Base-by-base conservation (phyloP, 2,113 vertebrate genomes). In the Callipepla californica region DNA sequence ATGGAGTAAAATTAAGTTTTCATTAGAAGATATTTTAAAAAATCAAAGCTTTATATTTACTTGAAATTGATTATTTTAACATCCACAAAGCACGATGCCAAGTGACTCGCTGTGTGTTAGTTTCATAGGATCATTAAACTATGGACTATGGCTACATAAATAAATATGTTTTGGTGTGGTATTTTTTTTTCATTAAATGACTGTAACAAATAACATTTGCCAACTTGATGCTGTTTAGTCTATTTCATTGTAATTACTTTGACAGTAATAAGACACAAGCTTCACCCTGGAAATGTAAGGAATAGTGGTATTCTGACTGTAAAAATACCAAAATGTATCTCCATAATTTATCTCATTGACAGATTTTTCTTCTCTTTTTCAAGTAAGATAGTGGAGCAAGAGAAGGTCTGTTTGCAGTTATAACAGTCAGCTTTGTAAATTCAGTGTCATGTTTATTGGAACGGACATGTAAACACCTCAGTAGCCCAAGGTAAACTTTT, bases 131-230 rank as follows among this genome's bases (percentile, higher is more conserved):
- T 38, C 45, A 5, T 77, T 87, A 76, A 80, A 80, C 16, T 50
- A 36, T 36, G 36, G 36, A 36, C 36, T 36, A 36, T 36, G 26
- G 11, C 50, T 79, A 34, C 44, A 34, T 70, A 65, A 68, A 73
- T 32, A 85, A 13, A 34, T 84, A n/a, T 14, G 11, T 36, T 4
- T 40, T 40, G 40, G 11, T 40, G 11, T 40, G 40, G 10, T 9
- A 4, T 55, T 66, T 67, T 66, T 83, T 81, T 76, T 38, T 62
- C 67, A 95, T 59, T 87, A 89, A 91, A 94, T 67, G 65, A n/a
- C 32, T 88, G 1, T 68, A 77, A 77, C 66, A 26, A 59, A 57
- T 79, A 69, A 57, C 11, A 5, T 87, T 73, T 89, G 45, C 32
- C 47, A 80, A 20, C 32, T 74, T 67, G 34, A 22, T 87, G 55